Evolutionary conservation across 35 echinoderm and acorn worm genomes (phyloP), one percentile per base, ranked within the genome.

Genomic region (Lytechinus variegatus): DNA sequence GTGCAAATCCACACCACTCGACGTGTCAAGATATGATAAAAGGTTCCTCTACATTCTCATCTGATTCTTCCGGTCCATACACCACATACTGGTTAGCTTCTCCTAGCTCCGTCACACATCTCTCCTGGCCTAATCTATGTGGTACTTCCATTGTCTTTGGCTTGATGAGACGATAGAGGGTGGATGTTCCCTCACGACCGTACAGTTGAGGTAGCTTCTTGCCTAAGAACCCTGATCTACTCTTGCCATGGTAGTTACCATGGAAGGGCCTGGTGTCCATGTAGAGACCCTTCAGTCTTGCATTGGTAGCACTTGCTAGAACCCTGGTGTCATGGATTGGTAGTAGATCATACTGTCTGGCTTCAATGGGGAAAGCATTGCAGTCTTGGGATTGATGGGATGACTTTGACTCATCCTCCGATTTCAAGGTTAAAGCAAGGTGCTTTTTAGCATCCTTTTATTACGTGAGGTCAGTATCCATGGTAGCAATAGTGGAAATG

Each of bases 241-340:
- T 95, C 61, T 96, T 96, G 14, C 79, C 96, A 54, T 96, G 96
- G 60, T 86, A 96, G 10, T 94, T 87, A 94, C 89, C 95, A 51
- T 94, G 96, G 44, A 95, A 96, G 11, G 96, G 96, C 24, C 94
- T 94, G 8, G 92, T 29, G 52, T 96, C 96, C 52, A 94, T 87
- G 60, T 94, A 56, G 21, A 95, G 51, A 14, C 44, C 86, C 10
- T 87, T 27, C 53, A 27, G 28, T 54, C n/a, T 55, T 4, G 90
- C 54, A 55, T 95, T 88, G 27, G 53, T 10, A 8, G 28, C 53
- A 51, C 66, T 57, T 10, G 27, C 53, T 0, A 93, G n/a, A 9
- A 93, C 24, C 4, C 54, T 53, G 28, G 92, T 57, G 92, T 93
- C 92, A 9, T 57, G 89, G 87, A 96, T 93, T 66, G 54, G 95